Percentiles rank a stretch among this genome's conserved stretches.
phyloP scores from a whole-genome alignment of 1,140 invertebrate genomes.

The Aphidius gifuensis region DNA sequence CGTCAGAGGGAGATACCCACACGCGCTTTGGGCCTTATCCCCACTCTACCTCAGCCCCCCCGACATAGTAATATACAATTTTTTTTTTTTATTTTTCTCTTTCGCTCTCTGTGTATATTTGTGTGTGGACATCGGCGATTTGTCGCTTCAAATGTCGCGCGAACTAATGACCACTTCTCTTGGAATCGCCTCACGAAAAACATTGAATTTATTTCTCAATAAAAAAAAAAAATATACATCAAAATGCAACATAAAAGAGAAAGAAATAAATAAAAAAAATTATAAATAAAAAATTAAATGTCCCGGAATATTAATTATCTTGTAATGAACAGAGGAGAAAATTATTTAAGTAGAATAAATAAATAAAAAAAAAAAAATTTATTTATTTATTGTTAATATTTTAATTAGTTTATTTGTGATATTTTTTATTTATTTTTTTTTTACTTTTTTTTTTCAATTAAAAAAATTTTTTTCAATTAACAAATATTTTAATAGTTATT shows the following conservation, averaged over 20 bases:
- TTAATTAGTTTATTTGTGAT: neutral
- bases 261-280: neutral
- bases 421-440: no score
- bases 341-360: neutral
- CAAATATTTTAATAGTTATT: no score
- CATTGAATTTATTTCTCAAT: neutral
- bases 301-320: no score
- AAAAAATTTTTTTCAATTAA: no score
- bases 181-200: neutral
- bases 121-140: conserved; percentile 1
- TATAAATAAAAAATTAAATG: no score
- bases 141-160: conserved; percentile 17
- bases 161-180: conserved; percentile 16
- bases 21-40: no score
- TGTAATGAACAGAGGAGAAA: no score
- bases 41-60: no score
- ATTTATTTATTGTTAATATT: neutral
- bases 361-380: no score
- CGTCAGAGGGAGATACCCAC: no score
- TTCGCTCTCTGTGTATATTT: conserved; percentile 3
- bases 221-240: neutral
- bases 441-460: no score
- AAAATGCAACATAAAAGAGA: neutral
- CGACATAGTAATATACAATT: no score
- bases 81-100: neutral